phyloP scores from a whole-genome alignment of 1,140 invertebrate genomes.

The Glomeris maerens region DNA sequence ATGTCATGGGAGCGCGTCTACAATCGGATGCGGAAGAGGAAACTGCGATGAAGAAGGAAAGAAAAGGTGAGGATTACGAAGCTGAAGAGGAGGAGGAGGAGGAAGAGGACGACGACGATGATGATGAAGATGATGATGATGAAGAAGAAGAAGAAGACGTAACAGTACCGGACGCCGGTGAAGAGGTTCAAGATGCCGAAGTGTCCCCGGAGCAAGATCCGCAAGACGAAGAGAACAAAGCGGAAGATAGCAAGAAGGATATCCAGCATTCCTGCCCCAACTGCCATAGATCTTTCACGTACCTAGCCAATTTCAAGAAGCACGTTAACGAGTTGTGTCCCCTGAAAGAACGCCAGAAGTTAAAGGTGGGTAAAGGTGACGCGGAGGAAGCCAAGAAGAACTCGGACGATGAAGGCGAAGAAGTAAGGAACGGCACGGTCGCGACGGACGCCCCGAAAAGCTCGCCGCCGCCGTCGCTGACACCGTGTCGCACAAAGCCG shows the following conservation, averaged over 20 bases:
- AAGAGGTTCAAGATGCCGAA: not conserved
- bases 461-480: not conserved
- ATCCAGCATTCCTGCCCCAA: slow-evolving; percentile 13
- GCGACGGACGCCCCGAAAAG: not conserved
- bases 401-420: not conserved
- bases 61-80: no score
- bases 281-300: slow-evolving; percentile 15
- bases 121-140: not conserved
- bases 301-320: slow-evolving; percentile 16
- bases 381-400: not conserved
- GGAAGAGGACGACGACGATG: slow-evolving; percentile 3
- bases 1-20: no score
- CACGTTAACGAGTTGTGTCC: slow-evolving; percentile 14
- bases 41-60: no score
- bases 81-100: slow-evolving; percentile 4
- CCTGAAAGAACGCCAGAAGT: not conserved
- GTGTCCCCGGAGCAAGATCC: not conserved
- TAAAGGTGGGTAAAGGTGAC: not conserved
- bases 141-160: not conserved
- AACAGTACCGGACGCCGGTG: not conserved
- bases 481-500: not conserved
- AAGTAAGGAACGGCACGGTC: not conserved
- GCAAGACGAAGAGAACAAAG: not conserved
- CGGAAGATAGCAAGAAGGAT: not conserved
- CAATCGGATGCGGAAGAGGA: no score